A percentile compares a stretch with the other conserved stretches of the same genome.
Conservation (phyloP, 2,888 invertebrate genomes). For the Timema podura region DNA sequence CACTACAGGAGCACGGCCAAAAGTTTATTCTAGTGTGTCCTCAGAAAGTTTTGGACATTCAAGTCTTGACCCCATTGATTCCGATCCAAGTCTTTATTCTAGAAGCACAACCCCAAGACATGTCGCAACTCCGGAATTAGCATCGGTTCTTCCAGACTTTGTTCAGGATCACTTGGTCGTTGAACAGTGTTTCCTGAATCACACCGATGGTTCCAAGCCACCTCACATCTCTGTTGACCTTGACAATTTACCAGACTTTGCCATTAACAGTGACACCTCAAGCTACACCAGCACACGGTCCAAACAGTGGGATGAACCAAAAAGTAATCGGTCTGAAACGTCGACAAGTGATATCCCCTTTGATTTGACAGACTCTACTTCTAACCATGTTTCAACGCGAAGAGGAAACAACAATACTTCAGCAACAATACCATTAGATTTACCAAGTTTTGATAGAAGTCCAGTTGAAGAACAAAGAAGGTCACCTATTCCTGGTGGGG, state of each 20-base stretch:
- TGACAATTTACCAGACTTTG: slow-evolving; percentile 58
- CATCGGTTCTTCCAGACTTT: slow-evolving; percentile 76
- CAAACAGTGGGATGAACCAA: slow-evolving; percentile 25
- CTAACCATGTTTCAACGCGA: slow-evolving; percentile 3
- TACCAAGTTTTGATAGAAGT: slow-evolving; percentile 21
- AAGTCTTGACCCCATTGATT: slow-evolving; percentile 19
- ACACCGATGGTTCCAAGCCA: slow-evolving; percentile 46
- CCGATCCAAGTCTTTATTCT: slow-evolving; percentile 24
- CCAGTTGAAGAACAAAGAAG: slow-evolving; percentile 9
- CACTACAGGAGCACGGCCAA: slow-evolving; percentile 73
- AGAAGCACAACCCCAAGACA: slow-evolving; percentile 22
- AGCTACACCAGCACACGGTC: slow-evolving; percentile 7
- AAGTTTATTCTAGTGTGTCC: slow-evolving; percentile 52
- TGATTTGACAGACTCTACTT: slow-evolving; percentile 24
- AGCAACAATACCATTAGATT: slow-evolving; percentile 25
- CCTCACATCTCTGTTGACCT: slow-evolving; percentile 54
- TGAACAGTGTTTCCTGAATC: slow-evolving; percentile 64
- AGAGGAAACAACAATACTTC: slow-evolving; percentile 19
- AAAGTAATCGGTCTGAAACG: slow-evolving; percentile 13
- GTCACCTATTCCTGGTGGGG: slow-evolving; percentile 12
- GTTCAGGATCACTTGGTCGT: slow-evolving; percentile 85
- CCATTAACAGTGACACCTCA: slow-evolving; percentile 5
- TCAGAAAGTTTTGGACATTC: slow-evolving; percentile 20
- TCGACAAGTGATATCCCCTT: slow-evolving; percentile 26
- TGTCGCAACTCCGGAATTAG: slow-evolving; percentile 28